Base-by-base conservation (phyloP, 2,113 vertebrate species). In the Talpa occidentalis region DNA sequence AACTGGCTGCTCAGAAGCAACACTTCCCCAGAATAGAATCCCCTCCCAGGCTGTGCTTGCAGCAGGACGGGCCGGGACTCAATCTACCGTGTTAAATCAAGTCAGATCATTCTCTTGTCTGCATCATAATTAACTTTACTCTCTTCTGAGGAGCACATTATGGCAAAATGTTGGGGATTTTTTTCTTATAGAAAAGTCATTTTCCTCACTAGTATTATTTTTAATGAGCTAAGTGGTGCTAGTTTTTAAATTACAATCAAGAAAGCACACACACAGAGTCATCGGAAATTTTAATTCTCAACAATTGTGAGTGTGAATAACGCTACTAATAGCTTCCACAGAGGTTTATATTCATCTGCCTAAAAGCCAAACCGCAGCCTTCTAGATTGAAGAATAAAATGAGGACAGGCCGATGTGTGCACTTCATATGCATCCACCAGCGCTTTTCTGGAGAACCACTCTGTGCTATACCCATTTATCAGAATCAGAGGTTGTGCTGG, bases 91-190 rank as follows among this genome's bases (percentile, higher is more conserved):
- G 85, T 93, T 95, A 95, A 97, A 96, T 97, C 91, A 95, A 97
- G 92, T 95, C 77, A 95, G 97, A 97, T 96, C 95, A 97, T 97
- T 97, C 95, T 97, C 92, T 96, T 73, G 90, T 94, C 89, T 88
- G 79, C 96, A 70, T 82, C 95, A 97, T 97, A 98, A 97, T 97
- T 98, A 95, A 76, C 19, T 86, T 90, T 69, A 90, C 82, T 97
- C 97, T 91, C 95, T 96, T 92, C 52, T 84, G 94, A 97, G 92
- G 69, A 97, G 35, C 60, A 56, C 9, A 93, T 90, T 80, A 96
- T 96, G 92, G 88, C 56, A 94, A 94, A 97, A 95, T 28, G 64
- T 60, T 67, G 60, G 40, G n/a, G 30, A 21, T 49, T 81, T 73
- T 95, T 95, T 93, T 94, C 35, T 24, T 37, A 79, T 67, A 89